Evolutionary conservation across 1,140 invertebrate species (phyloP), one percentile per base, ranked within the genome.

Genomic region (Drosophila nikananu): DNA sequence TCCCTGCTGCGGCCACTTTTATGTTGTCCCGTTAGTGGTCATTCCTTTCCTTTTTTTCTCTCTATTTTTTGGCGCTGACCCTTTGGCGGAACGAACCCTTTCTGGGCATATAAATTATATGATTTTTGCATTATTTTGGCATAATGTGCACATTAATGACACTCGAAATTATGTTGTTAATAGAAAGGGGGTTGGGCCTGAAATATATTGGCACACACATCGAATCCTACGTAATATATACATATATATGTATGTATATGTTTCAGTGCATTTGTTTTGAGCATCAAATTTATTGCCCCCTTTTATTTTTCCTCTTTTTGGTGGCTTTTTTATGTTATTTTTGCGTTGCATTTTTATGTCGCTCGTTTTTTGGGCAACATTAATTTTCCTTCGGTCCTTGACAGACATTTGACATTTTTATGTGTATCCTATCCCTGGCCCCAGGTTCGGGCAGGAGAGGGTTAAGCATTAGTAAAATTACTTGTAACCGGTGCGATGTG

Each of bases 71-170:
- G 51, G 44, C 17, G 32, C n/a, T 83, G 81, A 83, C 81, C 81
- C 81, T 65, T 67, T 77, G 78, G 64, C 35, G 51, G 25, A 61
- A 63, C 21, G 25, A 68, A 76, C 79, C 79, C 83, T 79, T 81
- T 21, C 51, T 32, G 48, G 62, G 42, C 57, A 72, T 68, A 86
- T 89, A 89, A 89, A 66, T 89, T 84, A 89, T 89, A 89, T 89
- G 86, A 90, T 90, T 89, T 90, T 72, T 89, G 84, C 81, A 89
- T 89, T 89, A 89, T 81, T 89, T 89, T 84, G 84, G 81, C 84
- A 80, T 89, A 89, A 89, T 89, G 84, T 89, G 77, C 81, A 75
- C 84, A 89, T 89, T 89, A 89, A 90, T 84, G 84, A 89, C 86
- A 89, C 84, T 89, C 62, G 74, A 81, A 84, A 89, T 89, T 73